A percentile compares a stretch with the other conserved stretches of the same genome.
Conservation (phyloP, 1,140 invertebrate genomes). For the Pantala flavescens region DNA sequence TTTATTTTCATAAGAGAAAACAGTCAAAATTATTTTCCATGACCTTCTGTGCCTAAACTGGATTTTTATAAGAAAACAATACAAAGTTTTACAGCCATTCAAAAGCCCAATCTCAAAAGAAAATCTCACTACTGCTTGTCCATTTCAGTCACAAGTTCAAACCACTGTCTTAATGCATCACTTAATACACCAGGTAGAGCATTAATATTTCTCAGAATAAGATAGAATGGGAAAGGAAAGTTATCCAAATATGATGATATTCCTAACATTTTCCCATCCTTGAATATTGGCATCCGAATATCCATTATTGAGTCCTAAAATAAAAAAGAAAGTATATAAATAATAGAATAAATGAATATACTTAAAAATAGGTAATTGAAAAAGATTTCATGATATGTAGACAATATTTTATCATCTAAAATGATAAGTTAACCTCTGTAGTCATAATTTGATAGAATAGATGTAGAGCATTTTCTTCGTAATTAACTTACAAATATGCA, state of each 20-base stretch:
- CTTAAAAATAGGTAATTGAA: background rate
- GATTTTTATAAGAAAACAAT: too few species aligned
- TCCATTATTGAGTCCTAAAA: slow-evolving; percentile 80
- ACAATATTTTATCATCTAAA: background rate
- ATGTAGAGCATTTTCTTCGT: too few species aligned
- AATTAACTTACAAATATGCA: too few species aligned
- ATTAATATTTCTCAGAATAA: slow-evolving; percentile 81
- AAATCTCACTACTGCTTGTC: background rate
- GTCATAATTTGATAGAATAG: too few species aligned
- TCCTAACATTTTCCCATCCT: slow-evolving; percentile 46
- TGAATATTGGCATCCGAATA: slow-evolving; percentile 66
- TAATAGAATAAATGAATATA: background rate
- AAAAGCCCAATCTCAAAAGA: too few species aligned
- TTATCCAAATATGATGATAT: slow-evolving; percentile 78
- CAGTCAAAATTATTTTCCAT: too few species aligned
- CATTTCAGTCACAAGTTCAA: slow-evolving; percentile 77
- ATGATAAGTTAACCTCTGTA: too few species aligned
- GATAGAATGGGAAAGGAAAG: slow-evolving; percentile 98
- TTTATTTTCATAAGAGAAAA: too few species aligned
- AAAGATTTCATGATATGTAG: too few species aligned
- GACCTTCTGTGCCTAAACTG: too few species aligned
- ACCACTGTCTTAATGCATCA: slow-evolving; percentile 96
- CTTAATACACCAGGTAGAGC: slow-evolving; percentile 80
- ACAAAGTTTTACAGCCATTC: too few species aligned
- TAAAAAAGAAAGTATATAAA: slow-evolving; percentile 11